Conservation (phyloP, 2,888 invertebrate species). For the Slavum lentiscoides region DNA sequence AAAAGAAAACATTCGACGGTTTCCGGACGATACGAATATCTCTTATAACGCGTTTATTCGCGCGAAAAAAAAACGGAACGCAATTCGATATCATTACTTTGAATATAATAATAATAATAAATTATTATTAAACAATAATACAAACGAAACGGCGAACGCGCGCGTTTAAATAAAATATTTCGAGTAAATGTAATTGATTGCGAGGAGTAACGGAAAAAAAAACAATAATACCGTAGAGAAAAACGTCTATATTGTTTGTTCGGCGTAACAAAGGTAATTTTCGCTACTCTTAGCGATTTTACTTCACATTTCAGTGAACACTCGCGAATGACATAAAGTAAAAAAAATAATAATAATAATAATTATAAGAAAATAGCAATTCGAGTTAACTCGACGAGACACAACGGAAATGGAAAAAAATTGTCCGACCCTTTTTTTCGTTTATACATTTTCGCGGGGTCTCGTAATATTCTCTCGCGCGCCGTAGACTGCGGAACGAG, state of each 20-base stretch:
- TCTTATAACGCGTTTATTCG: too few relatives aligned
- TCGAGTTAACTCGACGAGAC: background rate
- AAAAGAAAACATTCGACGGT: background rate
- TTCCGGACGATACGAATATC: background rate
- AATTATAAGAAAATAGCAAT: background rate
- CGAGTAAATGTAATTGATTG: too few relatives aligned
- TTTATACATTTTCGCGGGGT: too few relatives aligned
- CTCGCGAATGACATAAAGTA: too few relatives aligned
- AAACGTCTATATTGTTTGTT: background rate
- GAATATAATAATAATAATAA: too few relatives aligned
- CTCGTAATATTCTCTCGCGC: background rate
- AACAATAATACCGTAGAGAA: background rate
- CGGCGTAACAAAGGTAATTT: background rate
- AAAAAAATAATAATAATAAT: background rate
- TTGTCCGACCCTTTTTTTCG: background rate
- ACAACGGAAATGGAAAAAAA: conserved; percentile 23
- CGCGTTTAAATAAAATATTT: too few relatives aligned
- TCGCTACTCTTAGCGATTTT: background rate
- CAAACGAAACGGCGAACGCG: too few relatives aligned
- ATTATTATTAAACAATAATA: too few relatives aligned
- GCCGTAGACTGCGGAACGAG: too few relatives aligned
- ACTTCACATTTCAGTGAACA: conserved; percentile 23
- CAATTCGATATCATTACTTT: too few relatives aligned
- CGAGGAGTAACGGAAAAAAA: too few relatives aligned
- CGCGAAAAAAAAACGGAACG: too few relatives aligned